Evolutionary conservation across 2,797 vertebrate genomes (phyloP), one percentile per base, ranked within the genome.

Genomic region (Ficedula albicollis): DNA sequence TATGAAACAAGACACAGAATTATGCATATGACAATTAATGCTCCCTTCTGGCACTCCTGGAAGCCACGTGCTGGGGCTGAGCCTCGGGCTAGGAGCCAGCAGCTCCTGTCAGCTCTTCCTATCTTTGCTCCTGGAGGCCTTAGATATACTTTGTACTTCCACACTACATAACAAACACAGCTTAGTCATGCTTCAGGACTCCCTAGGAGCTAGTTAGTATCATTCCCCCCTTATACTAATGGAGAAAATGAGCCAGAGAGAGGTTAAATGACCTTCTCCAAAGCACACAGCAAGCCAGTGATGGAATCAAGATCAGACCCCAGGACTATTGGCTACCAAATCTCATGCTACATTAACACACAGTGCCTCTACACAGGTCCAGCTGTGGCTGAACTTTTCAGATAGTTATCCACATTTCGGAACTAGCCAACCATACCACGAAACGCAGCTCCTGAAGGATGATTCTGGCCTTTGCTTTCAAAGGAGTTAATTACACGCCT

Each of bases 301-400:
- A 96, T 48, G 23, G 84, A 95, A 91, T 19, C 1, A 15, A 88
- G 85, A 88, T 66, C 80, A 89, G 83, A 64, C 67, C 75, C 83
- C 77, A 62, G 67, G 91, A 74, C 77, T 93, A 77, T 46, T 82
- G 74, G 74, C 55, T 79, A 84, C 87, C 77, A 88, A 91, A 95
- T 94, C 93, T 93, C 87, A 93, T 58, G 83, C 87, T 91, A 91
- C 63, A 94, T 94, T 95, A 97, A 84, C 0, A 0, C 84, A 67
- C 73, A 79, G 70, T 34, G 41, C 36, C 74, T 79, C 30, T 36
- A 41, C 0, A 0, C 30, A 67, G 60, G 87, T 81, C 77, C 77
- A 94, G 82, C 82, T 95, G 85, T 77, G 93, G 87, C 74, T 91
- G 92, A 96, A 91, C 91, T 95, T 93, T 73, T 90, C 91, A 90